A percentile compares a stretch with the other conserved stretches of the same genome.
phyloP scores from a whole-genome alignment of 2,888 invertebrate genomes.

The Dastarcus helophoroides region DNA sequence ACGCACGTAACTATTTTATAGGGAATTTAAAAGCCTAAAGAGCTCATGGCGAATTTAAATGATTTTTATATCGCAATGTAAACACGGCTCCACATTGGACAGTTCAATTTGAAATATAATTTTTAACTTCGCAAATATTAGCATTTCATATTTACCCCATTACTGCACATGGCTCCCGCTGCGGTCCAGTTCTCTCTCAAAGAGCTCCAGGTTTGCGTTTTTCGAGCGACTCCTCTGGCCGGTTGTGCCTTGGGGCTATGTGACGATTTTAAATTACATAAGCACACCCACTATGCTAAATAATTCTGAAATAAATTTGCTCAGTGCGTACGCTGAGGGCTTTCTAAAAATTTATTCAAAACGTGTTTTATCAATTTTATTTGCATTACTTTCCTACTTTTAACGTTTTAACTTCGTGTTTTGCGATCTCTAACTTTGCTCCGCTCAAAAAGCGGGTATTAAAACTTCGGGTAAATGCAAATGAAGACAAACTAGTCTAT shows the following conservation, averaged over 20 bases:
- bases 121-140: slow-evolving; percentile 35
- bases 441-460: too few species aligned
- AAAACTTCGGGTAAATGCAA: too few species aligned
- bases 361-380: slow-evolving; percentile 16
- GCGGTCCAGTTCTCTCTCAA: slow-evolving; percentile 25
- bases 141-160: slow-evolving; percentile 37
- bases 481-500: too few species aligned
- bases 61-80: slow-evolving; percentile 25
- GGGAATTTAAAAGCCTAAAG: slow-evolving; percentile 21
- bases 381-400: slow-evolving; percentile 10
- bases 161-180: slow-evolving; percentile 30
- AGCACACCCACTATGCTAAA: slow-evolving; percentile 31
- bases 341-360: slow-evolving; percentile 16
- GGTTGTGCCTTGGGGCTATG: slow-evolving; percentile 28
- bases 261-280: slow-evolving; percentile 35
- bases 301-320: slow-evolving; percentile 31
- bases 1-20: slow-evolving; percentile 13
- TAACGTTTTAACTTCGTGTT: too few species aligned
- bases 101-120: slow-evolving; percentile 37
- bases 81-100: slow-evolving; percentile 24
- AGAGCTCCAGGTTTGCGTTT: slow-evolving; percentile 31
- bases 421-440: too few species aligned
- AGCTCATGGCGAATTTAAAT: slow-evolving; percentile 22
- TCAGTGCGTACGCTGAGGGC: slow-evolving; percentile 13
- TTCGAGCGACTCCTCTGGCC: slow-evolving; percentile 26